Evolutionary conservation across 2,888 invertebrate genomes (phyloP), one percentile per base, ranked within the genome.

Genomic region (Hemistola chrysoprasaria): DNA sequence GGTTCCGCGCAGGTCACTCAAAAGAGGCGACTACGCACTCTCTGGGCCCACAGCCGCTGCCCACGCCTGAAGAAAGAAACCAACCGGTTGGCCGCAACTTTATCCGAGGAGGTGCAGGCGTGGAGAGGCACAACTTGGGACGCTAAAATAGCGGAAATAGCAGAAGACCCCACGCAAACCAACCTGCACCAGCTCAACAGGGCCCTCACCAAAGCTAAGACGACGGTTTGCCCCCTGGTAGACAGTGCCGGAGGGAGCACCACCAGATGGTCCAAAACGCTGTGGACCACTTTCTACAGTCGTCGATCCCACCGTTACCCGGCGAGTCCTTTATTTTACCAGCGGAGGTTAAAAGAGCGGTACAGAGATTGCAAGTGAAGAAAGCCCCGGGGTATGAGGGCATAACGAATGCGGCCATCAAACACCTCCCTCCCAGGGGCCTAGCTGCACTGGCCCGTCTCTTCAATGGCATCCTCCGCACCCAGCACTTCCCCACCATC

Each of bases 61-160:
- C n/a, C n/a, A n/a, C n/a, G n/a, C n/a, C n/a, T n/a, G n/a, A n/a
- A n/a, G n/a, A n/a, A n/a, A n/a, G n/a, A n/a, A 5, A 1, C 23
- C 3, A 32, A 32, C 9, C 8, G 11, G 0, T 0, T 23, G 1
- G 1, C 11, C 0, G 8, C 8, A 8, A 11, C 6, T n/a, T 10
- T 22, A 10, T 3, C 31, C 11, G 23, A 32, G 0, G 11, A 23
- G 8, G 22, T 32, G 2, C 10, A n/a, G 8, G 3, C n/a, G 8
- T 32, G 31, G 23, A 32, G 31, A 8, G 23, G 31, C 2, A 8
- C 10, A 11, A 3, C 9, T 4, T 29, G 29, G 29, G 29, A 29
- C 16, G 3, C n/a, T 1, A 6, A 7, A 1, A 8, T 29, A 0
- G 29, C 20, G 20, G 9, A 29, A 7, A 9, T 7, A 3, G 21